These are phyloP conservation scores for Falco naumanni DNA, from an alignment of 2,797 vertebrate genomes.

Conservation along the genomic window DNA sequence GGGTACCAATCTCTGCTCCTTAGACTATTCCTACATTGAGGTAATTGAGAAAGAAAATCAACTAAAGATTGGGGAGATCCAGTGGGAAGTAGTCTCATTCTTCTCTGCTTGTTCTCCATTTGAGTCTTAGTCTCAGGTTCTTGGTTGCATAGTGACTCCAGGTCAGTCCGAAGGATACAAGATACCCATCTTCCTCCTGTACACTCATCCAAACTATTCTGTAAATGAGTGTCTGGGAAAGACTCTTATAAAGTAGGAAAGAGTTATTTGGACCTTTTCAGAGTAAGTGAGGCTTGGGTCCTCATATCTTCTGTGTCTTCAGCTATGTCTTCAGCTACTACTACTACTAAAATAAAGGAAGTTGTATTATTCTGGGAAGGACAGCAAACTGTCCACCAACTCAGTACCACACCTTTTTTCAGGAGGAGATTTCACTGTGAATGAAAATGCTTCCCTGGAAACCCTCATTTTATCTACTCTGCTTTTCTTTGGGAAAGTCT, in stretches of 20 bases:
- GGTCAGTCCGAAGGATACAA: not conserved
- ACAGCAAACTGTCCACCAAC: not conserved
- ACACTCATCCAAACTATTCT: not conserved
- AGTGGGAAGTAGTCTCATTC: not conserved
- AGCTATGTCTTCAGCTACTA: not conserved
- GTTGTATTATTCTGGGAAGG: not conserved
- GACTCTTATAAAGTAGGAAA: not conserved
- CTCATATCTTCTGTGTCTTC: not conserved
- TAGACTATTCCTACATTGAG: not conserved
- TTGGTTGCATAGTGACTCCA: not conserved
- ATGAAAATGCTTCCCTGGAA: not conserved
- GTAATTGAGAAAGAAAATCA: not conserved
- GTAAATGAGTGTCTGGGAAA: not conserved
- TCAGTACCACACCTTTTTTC: not conserved
- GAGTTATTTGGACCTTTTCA: not conserved
- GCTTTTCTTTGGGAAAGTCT: not conserved
- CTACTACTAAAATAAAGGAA: not conserved
- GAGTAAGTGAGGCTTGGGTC: fast-evolving
- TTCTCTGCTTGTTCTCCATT: not conserved
- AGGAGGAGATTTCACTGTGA: not conserved
- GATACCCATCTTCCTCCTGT: not conserved
- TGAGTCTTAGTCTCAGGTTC: not conserved
- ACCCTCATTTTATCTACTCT: not conserved
- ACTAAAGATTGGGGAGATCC: not conserved
- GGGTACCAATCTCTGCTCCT: not conserved